A percentile compares a stretch with the other conserved stretches of the same genome.
Evolutionary conservation across 2,113 vertebrate genomes (phyloP).

Genomic region (Suricata suricatta): DNA sequence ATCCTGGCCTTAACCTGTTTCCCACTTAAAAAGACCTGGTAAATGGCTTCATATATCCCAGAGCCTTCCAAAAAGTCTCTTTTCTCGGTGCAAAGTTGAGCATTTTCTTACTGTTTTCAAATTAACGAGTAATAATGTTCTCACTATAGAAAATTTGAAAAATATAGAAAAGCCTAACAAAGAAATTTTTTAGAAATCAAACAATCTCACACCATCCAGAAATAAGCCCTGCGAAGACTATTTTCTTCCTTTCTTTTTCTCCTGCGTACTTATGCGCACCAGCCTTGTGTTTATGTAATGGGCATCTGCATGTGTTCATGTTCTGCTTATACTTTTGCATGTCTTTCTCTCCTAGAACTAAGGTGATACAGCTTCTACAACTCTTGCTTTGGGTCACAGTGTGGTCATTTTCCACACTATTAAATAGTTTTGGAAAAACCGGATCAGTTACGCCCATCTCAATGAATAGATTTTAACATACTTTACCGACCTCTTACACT

Average conservation of each 20-base stretch:
- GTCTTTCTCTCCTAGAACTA: neutral
- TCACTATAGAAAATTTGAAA: neutral
- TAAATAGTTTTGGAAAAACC: constrained; percentile 36
- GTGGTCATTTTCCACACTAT: neutral
- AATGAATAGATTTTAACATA: neutral
- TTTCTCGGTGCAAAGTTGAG: neutral
- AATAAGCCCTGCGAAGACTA: neutral
- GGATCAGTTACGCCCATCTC: neutral
- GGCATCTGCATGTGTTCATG: neutral
- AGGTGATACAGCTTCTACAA: neutral
- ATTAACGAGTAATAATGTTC: neutral
- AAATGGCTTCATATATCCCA: neutral
- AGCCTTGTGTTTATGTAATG: neutral
- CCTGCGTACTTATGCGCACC: neutral
- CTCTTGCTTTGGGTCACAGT: neutral
- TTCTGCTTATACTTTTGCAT: neutral
- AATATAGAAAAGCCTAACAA: neutral
- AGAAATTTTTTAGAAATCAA: neutral
- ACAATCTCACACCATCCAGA: neutral
- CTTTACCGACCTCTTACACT: neutral
- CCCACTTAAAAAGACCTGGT: neutral
- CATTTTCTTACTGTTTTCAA: neutral
- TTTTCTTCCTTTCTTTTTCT: neutral
- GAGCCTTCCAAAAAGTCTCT: neutral
- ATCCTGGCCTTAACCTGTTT: neutral